Evolutionary conservation across 2,888 invertebrate species (phyloP).

Genomic region (Caenorhabditis wallacei): DNA sequence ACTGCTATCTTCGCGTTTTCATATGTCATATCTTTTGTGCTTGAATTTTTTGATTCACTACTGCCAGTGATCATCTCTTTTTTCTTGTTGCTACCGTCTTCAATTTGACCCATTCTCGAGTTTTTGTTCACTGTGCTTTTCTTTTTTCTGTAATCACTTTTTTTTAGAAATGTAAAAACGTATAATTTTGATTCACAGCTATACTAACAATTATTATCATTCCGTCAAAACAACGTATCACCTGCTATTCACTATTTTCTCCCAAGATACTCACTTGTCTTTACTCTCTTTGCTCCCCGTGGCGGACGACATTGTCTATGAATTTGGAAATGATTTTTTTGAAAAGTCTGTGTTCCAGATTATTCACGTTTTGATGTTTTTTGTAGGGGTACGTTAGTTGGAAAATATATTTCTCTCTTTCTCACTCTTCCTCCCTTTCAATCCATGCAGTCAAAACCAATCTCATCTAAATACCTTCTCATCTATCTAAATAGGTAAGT

Average conservation of each 20-base stretch:
- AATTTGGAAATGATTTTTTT: background rate
- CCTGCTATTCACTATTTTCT: background rate
- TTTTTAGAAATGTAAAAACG: background rate
- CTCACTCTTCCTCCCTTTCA: too few relatives aligned
- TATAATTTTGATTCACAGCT: too few relatives aligned
- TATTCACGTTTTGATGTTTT: too few relatives aligned
- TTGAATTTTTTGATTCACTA: slow-evolving; percentile 11
- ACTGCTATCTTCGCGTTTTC: slow-evolving; percentile 1
- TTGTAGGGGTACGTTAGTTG: too few relatives aligned
- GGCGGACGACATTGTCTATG: slow-evolving; percentile 1
- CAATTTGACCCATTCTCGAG: slow-evolving; percentile 14
- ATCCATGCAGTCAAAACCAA: too few relatives aligned
- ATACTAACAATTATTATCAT: too few relatives aligned
- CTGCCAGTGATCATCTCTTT: background rate
- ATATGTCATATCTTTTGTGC: slow-evolving; percentile 16
- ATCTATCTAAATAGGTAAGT: background rate
- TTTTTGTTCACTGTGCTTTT: slow-evolving; percentile 25
- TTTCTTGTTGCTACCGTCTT: background rate
- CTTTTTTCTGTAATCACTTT: slow-evolving; percentile 20
- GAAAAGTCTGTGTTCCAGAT: too few relatives aligned
- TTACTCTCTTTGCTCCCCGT: slow-evolving; percentile 25
- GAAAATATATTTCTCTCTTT: too few relatives aligned
- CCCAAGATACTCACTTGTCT: slow-evolving; percentile 22
- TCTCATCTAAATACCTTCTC: too few relatives aligned
- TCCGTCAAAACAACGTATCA: background rate